Percentiles rank a stretch among this genome's conserved stretches.
Conservation (phyloP, 1,140 invertebrate species). For the Listronotus bonariensis region DNA sequence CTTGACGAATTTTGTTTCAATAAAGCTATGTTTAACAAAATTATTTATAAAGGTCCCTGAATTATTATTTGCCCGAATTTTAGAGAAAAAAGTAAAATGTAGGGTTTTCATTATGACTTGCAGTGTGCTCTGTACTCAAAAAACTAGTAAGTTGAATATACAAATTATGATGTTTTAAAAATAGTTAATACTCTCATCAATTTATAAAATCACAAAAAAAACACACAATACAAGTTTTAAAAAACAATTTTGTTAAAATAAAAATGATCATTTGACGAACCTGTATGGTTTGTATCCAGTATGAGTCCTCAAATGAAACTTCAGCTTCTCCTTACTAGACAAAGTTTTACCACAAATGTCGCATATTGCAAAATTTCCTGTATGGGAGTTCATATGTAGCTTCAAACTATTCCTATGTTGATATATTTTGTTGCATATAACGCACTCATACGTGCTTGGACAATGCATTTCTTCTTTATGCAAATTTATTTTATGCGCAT, state of each 20-base stretch:
- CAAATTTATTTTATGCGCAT: conserved; percentile 45
- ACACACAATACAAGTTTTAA: not conserved
- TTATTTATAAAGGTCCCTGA: too few relatives aligned
- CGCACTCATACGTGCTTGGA: conserved; percentile 49
- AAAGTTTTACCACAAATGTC: conserved; percentile 55
- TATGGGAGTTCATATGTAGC: conserved; percentile 54
- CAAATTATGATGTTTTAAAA: too few relatives aligned
- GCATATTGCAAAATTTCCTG: conserved; percentile 53
- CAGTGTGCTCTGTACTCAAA: too few relatives aligned
- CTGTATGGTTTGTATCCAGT: conserved; percentile 64
- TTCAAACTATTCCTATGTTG: conserved; percentile 53
- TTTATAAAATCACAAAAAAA: too few relatives aligned
- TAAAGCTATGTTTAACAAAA: too few relatives aligned
- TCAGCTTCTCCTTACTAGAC: conserved; percentile 51
- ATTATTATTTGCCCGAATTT: too few relatives aligned
- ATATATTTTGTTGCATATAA: conserved; percentile 52
- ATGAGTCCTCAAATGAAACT: conserved; percentile 59
- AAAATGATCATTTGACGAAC: conserved; percentile 2
- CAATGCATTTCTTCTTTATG: conserved; percentile 47
- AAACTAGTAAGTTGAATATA: too few relatives aligned
- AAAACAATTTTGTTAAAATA: not conserved
- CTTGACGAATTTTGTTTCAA: too few relatives aligned
- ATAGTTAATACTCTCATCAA: too few relatives aligned
- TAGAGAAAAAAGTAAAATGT: too few relatives aligned
- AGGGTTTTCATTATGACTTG: too few relatives aligned